Evolutionary conservation across 2,113 vertebrate species (phyloP), one percentile per base, ranked within the genome.

Genomic region (Pagrus major): DNA sequence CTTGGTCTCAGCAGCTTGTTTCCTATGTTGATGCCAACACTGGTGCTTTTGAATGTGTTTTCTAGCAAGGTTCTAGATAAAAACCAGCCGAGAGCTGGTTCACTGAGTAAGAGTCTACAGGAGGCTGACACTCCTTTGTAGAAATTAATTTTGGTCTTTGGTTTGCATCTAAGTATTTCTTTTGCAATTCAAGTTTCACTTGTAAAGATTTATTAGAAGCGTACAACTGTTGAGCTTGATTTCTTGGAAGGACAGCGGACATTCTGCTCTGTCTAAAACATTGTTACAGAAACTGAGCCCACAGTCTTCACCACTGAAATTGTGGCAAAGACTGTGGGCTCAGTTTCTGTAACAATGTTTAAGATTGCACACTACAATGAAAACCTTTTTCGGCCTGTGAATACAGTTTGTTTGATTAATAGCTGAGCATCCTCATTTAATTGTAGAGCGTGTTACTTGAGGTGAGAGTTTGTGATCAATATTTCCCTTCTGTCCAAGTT

Each of bases 151-250:
- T 55, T 15, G 10, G 3, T 23, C 46, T 35, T 41, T 41, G 44
- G 23, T 35, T n/a, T 10, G 41, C 25, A 23, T 27, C 15, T 35
- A 11, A 3, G 20, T n/a, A 9, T 39, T 66, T 47, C 9, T 58
- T 65, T 65, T 49, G 18, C 23, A 41, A 41, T 56, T 20, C 55
- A 75, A 55, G 16, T 44, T 54, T 6, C 41, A n/a, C 27, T 65
- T 66, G 39, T 27, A 16, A 37, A 52, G 66, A 55, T 31, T 18
- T 14, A 59, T 73, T 42, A 47, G 60, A 55, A 54, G 20, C 31
- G 18, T n/a, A 18, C 42, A 75, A 70, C 25, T 1, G 35, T 16
- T 25, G 16, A 25, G 29, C 14, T 23, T 46, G 44, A 20, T 11
- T 51, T 12, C n/a, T 11, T 14, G 9, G 4, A 52, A 25, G 49